Conservation (phyloP, 1,140 invertebrate genomes). For the Hestina assimilis region DNA sequence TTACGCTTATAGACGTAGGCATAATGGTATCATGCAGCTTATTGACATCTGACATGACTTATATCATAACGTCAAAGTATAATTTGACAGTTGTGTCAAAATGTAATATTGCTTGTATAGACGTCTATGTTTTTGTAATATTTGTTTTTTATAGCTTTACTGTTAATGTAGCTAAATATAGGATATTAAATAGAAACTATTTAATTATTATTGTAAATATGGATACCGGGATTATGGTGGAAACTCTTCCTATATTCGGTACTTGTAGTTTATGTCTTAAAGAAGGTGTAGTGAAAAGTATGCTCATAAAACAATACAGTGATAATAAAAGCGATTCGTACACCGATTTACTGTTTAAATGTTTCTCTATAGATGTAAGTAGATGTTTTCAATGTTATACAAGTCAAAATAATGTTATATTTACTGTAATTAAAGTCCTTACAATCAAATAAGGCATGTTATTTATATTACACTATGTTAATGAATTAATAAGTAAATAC, state of each 20-base stretch:
- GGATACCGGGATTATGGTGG: conserved; percentile 57
- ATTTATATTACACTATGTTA: too few species aligned
- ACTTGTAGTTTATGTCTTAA: conserved; percentile 62
- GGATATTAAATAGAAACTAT: not conserved
- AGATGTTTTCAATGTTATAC: too few species aligned
- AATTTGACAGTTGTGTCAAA: too few species aligned
- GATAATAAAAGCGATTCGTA: conserved; percentile 45
- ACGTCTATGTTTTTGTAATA: conserved; percentile 10
- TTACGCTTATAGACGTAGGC: too few species aligned
- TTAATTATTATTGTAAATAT: conserved; percentile 22
- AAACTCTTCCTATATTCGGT: conserved; percentile 55
- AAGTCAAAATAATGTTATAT: too few species aligned
- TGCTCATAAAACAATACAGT: conserved; percentile 46
- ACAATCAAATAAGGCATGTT: too few species aligned
- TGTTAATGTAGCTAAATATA: conserved; percentile 3
- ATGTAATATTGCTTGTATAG: too few species aligned
- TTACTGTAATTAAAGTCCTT: too few species aligned
- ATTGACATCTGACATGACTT: too few species aligned
- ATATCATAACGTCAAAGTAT: too few species aligned
- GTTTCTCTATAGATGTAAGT: conserved; percentile 68
- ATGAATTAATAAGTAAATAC: too few species aligned
- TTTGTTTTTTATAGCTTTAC: conserved; percentile 1
- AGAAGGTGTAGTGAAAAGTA: conserved; percentile 62
- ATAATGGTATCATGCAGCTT: too few species aligned
- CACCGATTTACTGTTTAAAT: conserved; percentile 54